A percentile compares a stretch with the other conserved stretches of the same genome.
phyloP scores from a whole-genome alignment of 2,888 invertebrate species.

The Trissolcus brochymenae region DNA sequence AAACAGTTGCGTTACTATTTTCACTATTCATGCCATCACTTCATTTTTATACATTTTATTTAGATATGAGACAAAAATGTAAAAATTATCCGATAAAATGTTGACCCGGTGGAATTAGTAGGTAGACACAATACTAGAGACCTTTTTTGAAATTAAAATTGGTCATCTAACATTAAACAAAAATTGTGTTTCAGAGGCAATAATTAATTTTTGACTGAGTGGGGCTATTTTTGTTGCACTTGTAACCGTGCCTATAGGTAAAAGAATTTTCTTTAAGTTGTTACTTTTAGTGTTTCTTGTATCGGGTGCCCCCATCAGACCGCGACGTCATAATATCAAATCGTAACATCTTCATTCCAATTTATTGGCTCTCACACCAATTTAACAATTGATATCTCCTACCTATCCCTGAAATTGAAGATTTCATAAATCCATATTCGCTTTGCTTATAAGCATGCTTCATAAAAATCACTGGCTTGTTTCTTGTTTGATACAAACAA shows the following conservation, averaged over 20 bases:
- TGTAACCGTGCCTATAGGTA: constrained; percentile 72
- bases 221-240: constrained; percentile 71
- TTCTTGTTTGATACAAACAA: too few species aligned
- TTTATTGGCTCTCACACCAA: constrained; percentile 36
- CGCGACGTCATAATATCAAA: constrained; percentile 33
- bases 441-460: too few species aligned
- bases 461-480: too few species aligned
- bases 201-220: constrained; percentile 71
- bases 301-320: constrained; percentile 51
- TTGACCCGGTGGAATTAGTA: constrained; percentile 36
- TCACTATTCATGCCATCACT: too few species aligned
- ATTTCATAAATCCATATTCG: neutral
- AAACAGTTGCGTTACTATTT: too few species aligned
- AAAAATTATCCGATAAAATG: neutral
- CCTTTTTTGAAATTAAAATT: neutral
- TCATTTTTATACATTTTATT: neutral
- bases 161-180: constrained; percentile 43
- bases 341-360: constrained; percentile 25
- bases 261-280: constrained; percentile 61
- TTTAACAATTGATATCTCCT: constrained; percentile 6
- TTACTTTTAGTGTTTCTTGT: constrained; percentile 51
- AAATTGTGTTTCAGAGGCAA: constrained; percentile 75
- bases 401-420: neutral
- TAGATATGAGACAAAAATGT: neutral
- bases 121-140: constrained; percentile 17